Percentiles rank a stretch among this genome's conserved stretches.
Evolutionary conservation across 2,797 vertebrate species (phyloP).

Genomic region (Chiloscyllium punctatum): DNA sequence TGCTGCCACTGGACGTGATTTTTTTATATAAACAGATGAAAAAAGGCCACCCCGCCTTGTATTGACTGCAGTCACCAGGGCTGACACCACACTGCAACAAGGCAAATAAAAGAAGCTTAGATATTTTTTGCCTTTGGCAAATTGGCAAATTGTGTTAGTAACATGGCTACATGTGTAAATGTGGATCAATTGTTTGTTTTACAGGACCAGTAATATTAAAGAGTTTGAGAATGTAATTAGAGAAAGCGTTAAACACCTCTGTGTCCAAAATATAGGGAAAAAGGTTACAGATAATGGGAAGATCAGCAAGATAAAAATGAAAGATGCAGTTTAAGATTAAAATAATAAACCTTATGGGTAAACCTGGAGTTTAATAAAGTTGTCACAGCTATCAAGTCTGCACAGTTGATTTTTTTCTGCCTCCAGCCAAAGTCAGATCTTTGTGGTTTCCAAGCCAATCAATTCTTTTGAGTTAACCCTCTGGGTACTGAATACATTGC

Average conservation of each 20-base stretch:
- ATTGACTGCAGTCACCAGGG: slow-evolving; percentile 44
- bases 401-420: slow-evolving; percentile 55
- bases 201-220: slow-evolving; percentile 70
- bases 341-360: slow-evolving; percentile 57
- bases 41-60: slow-evolving; percentile 41
- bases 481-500: slow-evolving; percentile 37
- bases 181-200: slow-evolving; percentile 76
- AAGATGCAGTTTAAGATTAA: slow-evolving; percentile 62
- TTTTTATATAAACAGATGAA: slow-evolving; percentile 41
- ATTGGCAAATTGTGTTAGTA: slow-evolving; percentile 81
- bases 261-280: slow-evolving; percentile 51
- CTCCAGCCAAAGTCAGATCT: slow-evolving; percentile 62
- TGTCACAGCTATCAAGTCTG: slow-evolving; percentile 59
- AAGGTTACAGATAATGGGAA: slow-evolving; percentile 45
- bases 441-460: slow-evolving; percentile 50
- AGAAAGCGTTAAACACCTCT: slow-evolving; percentile 56
- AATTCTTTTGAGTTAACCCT: slow-evolving; percentile 38
- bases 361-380: slow-evolving; percentile 56
- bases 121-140: slow-evolving; percentile 69
- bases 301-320: slow-evolving; percentile 69
- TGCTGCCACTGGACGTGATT: slow-evolving; percentile 50
- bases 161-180: slow-evolving; percentile 72
- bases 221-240: slow-evolving; percentile 72
- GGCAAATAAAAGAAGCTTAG: slow-evolving; percentile 50
- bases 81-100: slow-evolving; percentile 45